Evolutionary conservation across 2,888 invertebrate genomes (phyloP), one percentile per base, ranked within the genome.

Genomic region (Cosmia trapezina): DNA sequence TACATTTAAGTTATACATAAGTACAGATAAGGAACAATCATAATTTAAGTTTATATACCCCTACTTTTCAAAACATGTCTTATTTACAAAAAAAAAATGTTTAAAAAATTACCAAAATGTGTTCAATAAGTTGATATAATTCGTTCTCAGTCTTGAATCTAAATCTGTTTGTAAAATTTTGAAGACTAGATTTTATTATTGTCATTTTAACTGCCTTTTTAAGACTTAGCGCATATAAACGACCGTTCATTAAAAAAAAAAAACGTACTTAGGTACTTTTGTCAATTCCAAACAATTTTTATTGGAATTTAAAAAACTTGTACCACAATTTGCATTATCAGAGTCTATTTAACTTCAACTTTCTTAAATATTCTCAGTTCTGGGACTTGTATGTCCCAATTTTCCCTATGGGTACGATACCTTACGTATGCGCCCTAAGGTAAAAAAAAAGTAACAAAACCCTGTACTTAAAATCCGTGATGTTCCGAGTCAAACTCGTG

Each of bases 11-110:
- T 88, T 89, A 89, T 80, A 89, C 86, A 90, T 94, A 93, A 92
- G 92, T 94, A 93, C 92, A 90, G 82, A 88, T 91, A 93, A 94
- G 94, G 95, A 94, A 95, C 94, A 91, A 92, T 87, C 80, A 76
- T 86, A 88, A 87, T 80, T 86, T 85, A 86, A 79, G 80, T 73
- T 73, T 73, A 49, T 71, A 68, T 70, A 62, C 71, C 71, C 73
- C 76, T 73, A 77, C 47, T 37, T 72, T 62, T 75, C 63, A 83
- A 84, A 85, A 83, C 75, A 81, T 83, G 83, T 83, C 83, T 81
- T 88, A 84, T 87, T 84, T 83, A 86, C 68, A 83, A 28, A 81
- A 74, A 78, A 80, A 70, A 73, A 76, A 76, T 57, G 64, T 75
- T 75, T 64, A n/a, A 64, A 76, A 82, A 74, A 77, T 64, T 83